Evolutionary conservation across 2,888 invertebrate genomes (phyloP), one percentile per base, ranked within the genome.

Genomic region (Artemia sinica): DNA sequence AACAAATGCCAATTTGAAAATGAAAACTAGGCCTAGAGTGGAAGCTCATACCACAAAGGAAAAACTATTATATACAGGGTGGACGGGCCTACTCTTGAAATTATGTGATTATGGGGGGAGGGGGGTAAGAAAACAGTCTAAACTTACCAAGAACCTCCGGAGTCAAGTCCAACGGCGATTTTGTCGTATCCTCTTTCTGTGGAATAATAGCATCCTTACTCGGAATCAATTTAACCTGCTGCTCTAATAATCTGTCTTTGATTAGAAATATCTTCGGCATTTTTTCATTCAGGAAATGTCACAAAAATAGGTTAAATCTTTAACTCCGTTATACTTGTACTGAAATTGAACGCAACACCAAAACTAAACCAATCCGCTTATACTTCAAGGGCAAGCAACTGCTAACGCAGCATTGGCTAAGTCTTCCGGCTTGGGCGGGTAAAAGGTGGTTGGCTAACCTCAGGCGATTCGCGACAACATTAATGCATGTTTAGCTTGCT

Each of bases 261-360:
- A 91, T 89, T 75, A 90, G 81, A 81, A 91, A 91, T 80, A 91
- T 91, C 84, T 91, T 91, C 83, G 91, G 91, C 91, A 91, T 91
- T 75, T 76, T 80, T 2, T 58, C n/a, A 18, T 28, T 41, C 41
- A 41, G 41, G 41, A 41, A 41, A 41, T 41, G 41, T 41, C 41
- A 41, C 6, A 41, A 41, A 41, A 58, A n/a, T 58, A 58, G 63
- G 63, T 58, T 28, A 18, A n/a, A 18, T 18, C n/a, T 28, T 18
- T 28, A n/a, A 18, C 63, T 58, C 63, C 63, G 63, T 58, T 58
- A 58, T 58, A 18, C 63, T 28, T 58, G 28, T 28, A 18, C n/a
- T 58, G 14, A 18, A 18, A 18, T 58, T 28, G n/a, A 28, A 58
- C 63, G 63, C 63, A 18, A 28, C 63, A 58, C 28, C 9, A n/a